phyloP scores from a whole-genome alignment of 1,140 invertebrate species.

The Leptinotarsa defecta region DNA sequence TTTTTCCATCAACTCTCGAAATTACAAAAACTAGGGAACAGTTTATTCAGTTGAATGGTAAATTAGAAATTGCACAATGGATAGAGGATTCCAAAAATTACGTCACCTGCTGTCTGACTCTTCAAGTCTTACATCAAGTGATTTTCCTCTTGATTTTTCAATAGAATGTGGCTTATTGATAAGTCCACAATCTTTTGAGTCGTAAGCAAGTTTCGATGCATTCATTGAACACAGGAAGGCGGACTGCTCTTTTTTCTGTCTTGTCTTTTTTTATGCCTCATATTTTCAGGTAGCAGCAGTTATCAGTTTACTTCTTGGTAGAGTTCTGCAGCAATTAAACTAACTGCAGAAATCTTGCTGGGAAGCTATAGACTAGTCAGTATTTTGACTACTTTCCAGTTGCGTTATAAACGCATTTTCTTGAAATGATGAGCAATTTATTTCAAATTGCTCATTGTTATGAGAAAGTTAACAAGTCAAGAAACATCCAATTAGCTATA shows the following conservation, averaged over 20 bases:
- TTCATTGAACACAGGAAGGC: background rate
- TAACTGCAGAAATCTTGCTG: background rate
- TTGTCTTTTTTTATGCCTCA: background rate
- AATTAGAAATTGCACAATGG: too few relatives aligned
- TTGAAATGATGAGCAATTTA: background rate
- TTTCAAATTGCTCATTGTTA: background rate
- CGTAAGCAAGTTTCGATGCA: background rate
- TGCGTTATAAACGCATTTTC: background rate
- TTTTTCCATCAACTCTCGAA: too few relatives aligned
- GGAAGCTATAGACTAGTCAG: background rate
- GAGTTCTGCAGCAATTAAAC: background rate
- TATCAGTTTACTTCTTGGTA: background rate
- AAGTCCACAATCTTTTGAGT: background rate
- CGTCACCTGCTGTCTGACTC: too few relatives aligned
- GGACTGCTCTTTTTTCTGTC: background rate
- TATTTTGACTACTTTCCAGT: background rate
- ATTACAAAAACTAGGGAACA: too few relatives aligned
- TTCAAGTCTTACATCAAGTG: background rate
- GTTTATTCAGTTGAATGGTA: too few relatives aligned
- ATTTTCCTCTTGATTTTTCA: background rate
- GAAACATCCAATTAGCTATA: slow-evolving; percentile 5
- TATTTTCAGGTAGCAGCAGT: background rate
- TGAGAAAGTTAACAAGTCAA: background rate
- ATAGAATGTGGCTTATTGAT: background rate
- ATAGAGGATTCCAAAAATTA: too few relatives aligned